Evolutionary conservation across 1,140 invertebrate genomes (phyloP).

Genomic region (Latrodectus geometricus): DNA sequence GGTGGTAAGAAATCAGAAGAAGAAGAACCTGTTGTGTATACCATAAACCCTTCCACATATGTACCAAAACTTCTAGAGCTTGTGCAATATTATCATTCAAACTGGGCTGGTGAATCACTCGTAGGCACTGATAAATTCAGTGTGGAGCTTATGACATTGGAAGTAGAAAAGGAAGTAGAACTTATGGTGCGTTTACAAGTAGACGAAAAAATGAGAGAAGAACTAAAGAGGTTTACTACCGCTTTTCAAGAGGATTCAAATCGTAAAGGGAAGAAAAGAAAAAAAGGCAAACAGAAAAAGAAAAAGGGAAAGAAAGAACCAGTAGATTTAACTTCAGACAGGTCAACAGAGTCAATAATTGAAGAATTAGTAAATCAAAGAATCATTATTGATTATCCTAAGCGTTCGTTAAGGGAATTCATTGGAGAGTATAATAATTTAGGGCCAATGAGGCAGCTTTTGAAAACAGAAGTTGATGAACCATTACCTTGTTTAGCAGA

Average conservation of each 20-base stretch:
- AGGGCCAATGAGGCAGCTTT: neutral
- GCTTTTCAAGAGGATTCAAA: conserved; percentile 13
- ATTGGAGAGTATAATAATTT: conserved; percentile 36
- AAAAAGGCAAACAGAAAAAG: conserved; percentile 65
- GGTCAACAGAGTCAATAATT: conserved; percentile 88
- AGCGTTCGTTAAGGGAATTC: conserved; percentile 10
- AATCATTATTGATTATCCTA: conserved; percentile 71
- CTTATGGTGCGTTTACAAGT: neutral
- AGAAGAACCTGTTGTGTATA: conserved; percentile 11
- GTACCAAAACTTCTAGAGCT: conserved; percentile 7
- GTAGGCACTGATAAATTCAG: conserved; percentile 17
- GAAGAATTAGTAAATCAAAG: conserved; percentile 91
- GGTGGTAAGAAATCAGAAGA: neutral
- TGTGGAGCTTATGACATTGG: neutral
- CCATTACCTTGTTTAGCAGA: conserved; percentile 80
- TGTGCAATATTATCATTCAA: conserved; percentile 8
- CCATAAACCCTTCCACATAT: conserved; percentile 28
- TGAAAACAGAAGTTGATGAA: conserved; percentile 68
- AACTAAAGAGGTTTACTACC: neutral
- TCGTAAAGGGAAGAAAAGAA: conserved; percentile 1
- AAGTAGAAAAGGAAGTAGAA: conserved; percentile 22
- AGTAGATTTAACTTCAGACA: conserved; percentile 94
- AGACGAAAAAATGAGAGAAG: conserved; percentile 46
- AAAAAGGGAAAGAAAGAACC: conserved; percentile 89
- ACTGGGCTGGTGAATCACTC: neutral